A percentile compares a stretch with the other conserved stretches of the same genome.
Conservation (phyloP, 2,888 invertebrate genomes). For the Dendrolimus houi region DNA sequence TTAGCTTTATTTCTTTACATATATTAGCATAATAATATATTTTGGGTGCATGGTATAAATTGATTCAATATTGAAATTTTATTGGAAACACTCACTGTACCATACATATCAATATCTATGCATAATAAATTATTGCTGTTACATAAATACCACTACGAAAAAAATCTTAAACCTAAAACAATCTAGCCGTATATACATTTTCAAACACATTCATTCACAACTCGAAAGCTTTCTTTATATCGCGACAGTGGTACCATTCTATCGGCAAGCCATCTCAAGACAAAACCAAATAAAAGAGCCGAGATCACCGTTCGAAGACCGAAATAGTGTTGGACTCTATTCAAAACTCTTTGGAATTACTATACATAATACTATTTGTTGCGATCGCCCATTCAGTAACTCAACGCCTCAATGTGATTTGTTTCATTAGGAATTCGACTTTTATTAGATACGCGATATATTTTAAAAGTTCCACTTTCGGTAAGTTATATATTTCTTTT, state of each 20-base stretch:
- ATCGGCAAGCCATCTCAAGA: slow-evolving; percentile 35
- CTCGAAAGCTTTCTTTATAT: slow-evolving; percentile 18
- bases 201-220: not conserved
- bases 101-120: no score
- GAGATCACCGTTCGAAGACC: slow-evolving; percentile 63
- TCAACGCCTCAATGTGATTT: slow-evolving; percentile 59
- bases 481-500: not conserved
- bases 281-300: slow-evolving; percentile 54
- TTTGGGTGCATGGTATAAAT: no score
- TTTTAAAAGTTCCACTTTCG: slow-evolving; percentile 33
- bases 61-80: no score
- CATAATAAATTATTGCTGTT: no score
- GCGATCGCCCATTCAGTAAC: slow-evolving; percentile 68
- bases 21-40: no score
- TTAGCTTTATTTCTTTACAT: no score
- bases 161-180: no score
- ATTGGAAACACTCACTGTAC: no score
- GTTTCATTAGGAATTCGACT: slow-evolving; percentile 53
- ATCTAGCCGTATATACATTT: not conserved
- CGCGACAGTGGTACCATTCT: slow-evolving; percentile 31
- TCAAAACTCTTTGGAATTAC: slow-evolving; percentile 74
- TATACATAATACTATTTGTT: slow-evolving; percentile 55
- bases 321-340: slow-evolving; percentile 73
- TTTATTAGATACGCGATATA: slow-evolving; percentile 54
- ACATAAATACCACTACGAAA: no score